Conservation (phyloP, 2,113 vertebrate genomes). For the Nycticryphes semicollaris region DNA sequence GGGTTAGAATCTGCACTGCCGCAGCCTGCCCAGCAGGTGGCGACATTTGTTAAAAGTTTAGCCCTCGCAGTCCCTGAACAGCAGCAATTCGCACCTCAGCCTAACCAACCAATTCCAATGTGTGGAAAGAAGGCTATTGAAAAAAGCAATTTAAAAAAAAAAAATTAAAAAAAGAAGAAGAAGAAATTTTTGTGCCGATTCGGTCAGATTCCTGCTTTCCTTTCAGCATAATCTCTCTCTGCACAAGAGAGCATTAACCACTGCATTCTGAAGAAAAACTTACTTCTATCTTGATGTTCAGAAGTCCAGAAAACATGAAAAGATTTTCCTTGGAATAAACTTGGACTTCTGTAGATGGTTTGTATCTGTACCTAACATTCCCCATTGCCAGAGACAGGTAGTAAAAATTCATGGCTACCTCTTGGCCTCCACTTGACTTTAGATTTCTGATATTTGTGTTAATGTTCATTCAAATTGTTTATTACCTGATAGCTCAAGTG, state of each 20-base stretch:
- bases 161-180: neutral
- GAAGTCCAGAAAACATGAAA: neutral
- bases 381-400: neutral
- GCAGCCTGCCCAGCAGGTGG: conserved; percentile 26
- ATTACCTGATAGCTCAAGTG: neutral
- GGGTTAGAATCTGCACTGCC: neutral
- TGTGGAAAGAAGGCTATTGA: neutral
- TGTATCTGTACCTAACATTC: neutral
- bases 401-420: neutral
- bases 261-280: neutral
- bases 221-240: neutral
- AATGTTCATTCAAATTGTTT: neutral
- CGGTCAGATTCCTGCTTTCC: neutral
- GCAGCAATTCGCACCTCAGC: neutral
- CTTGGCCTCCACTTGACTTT: neutral
- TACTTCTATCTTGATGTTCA: neutral
- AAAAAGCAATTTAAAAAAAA: too few species aligned
- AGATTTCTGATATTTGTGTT: neutral
- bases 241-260: neutral
- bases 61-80: neutral
- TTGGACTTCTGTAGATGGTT: neutral
- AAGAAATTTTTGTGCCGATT: neutral
- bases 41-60: conserved; percentile 57
- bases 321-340: neutral
- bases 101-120: fast-evolving